Base-by-base conservation (phyloP, 1,140 invertebrate genomes). In the Halesus radiatus region DNA sequence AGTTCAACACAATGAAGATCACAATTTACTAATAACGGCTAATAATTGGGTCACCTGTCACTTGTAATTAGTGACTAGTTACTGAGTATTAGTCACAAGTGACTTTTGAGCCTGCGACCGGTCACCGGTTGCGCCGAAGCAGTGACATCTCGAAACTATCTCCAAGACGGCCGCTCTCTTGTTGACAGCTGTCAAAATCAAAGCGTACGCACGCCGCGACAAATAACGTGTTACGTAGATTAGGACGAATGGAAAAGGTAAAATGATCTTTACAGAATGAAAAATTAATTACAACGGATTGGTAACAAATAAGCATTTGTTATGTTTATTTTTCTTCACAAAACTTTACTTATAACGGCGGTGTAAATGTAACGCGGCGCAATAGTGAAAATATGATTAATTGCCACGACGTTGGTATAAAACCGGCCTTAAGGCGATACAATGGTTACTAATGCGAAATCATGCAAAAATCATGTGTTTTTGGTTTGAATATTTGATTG, bases 141-240 rank as follows among this genome's bases (percentile, higher is more conserved):
- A 10, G 60, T 29, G 26, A 29, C 26, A 29, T 29, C 26, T 29
- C 32, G 37, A 10, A 45, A 45, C 37, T 45, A 45, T 45, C 37
- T 45, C 37, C 62, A 66, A 66, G 62, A 32, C 32, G 60, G 60
- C 60, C 60, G 22, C 60, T 22, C 54, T 58, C n/a, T 58, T 13
- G 5, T 37, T 37, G 26, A 26, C 62, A 66, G 62, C 62, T 66
- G 62, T 66, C 62, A 66, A 66, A 29, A 29, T 26, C 26, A 66
- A 66, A 45, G 37, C 37, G 1, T 13, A 0, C 37, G 8, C 32
- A 8, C 22, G 23, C 16, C 26, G 26, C 62, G 62, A 32, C 56
- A 60, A 22, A 23, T 13, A 22, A 13, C 20, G 22, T n/a, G 60
- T 64, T 66, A 66, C 18, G 62, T 66, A 66, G 32, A 66, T 66